Evolutionary conservation across 2,888 invertebrate species (phyloP), one percentile per base, ranked within the genome.

Genomic region (Pollenia angustigena): DNA sequence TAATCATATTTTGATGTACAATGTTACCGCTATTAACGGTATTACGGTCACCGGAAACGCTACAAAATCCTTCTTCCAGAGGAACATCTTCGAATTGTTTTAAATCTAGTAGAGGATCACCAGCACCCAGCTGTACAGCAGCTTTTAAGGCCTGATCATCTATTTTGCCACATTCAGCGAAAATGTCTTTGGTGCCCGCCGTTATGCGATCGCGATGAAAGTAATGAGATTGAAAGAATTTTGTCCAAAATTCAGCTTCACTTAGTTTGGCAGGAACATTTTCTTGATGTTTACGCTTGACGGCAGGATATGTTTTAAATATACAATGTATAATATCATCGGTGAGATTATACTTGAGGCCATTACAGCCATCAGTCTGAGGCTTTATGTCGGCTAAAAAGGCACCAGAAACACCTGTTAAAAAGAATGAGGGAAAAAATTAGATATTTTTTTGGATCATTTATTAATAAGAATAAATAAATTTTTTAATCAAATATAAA

Each of bases 211-310:
- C 98, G 94, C 98, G 96, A 94, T 99, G 99, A 94, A 97, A 98
- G 94, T 99, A 99, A 94, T 99, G 99, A 16, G 99, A 99, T 93
- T 99, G 99, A 94, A 99, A 99, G 94, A 99, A 99, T 92, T 98
- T 97, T 14, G 98, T 98, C 99, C 99, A 99, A 94, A 99, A 99
- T 91, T 99, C 99, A 0, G 97, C 96, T 94, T 99, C 99, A 0
- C 97, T 96, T 95, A 99, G 95, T 94, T 98, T 98, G 88, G 97
- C 95, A 46, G 99, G 99, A 52, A 99, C 99, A 93, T 98, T 96
- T 93, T 99, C 99, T 82, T 96, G 94, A 93, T 99, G 99, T 95
- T 99, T 99, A 94, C 97, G 97, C 91, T 98, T 97, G 0, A 99
- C 99, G 89, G 99, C 98, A 23, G 99, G 99, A 94, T 99, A 99